Conservation (phyloP, 2,888 invertebrate species). For the Thereva unica region DNA sequence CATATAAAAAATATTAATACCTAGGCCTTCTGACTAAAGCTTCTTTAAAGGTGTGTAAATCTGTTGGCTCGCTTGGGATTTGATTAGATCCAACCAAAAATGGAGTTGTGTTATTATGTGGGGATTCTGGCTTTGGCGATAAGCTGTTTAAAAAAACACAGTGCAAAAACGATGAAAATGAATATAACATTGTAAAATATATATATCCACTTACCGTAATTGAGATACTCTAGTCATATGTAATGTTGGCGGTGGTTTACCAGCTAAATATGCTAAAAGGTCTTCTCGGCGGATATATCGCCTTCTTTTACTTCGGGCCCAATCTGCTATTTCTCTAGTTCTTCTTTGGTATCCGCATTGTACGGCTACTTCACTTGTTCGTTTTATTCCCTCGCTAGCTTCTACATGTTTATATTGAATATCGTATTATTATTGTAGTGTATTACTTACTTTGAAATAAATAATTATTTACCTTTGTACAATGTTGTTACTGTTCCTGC, state of each 20-base stretch:
- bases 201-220: slow-evolving; percentile 30
- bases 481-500: slow-evolving; percentile 76
- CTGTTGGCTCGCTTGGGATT: slow-evolving; percentile 59
- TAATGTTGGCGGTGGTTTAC: slow-evolving; percentile 65
- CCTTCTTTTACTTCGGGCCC: slow-evolving; percentile 72
- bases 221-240: slow-evolving; percentile 53
- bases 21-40: slow-evolving; percentile 66
- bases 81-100: slow-evolving; percentile 40
- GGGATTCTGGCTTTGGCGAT: slow-evolving; percentile 62
- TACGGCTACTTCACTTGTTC: slow-evolving; percentile 70
- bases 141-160: slow-evolving; percentile 50
- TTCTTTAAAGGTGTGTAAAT: slow-evolving; percentile 75
- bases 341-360: slow-evolving; percentile 75
- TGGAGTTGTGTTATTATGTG: slow-evolving; percentile 54
- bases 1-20: slow-evolving; percentile 42
- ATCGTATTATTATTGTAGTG: neutral
- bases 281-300: slow-evolving; percentile 76
- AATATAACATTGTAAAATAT: neutral
- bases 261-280: slow-evolving; percentile 74
- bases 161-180: neutral
- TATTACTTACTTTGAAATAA: neutral
- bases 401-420: slow-evolving; percentile 58
- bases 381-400: slow-evolving; percentile 71
- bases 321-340: slow-evolving; percentile 74
- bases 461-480: slow-evolving; percentile 67